Evolutionary conservation across 2,113 vertebrate species (phyloP).

Genomic region (Sebastes schlegelii): DNA sequence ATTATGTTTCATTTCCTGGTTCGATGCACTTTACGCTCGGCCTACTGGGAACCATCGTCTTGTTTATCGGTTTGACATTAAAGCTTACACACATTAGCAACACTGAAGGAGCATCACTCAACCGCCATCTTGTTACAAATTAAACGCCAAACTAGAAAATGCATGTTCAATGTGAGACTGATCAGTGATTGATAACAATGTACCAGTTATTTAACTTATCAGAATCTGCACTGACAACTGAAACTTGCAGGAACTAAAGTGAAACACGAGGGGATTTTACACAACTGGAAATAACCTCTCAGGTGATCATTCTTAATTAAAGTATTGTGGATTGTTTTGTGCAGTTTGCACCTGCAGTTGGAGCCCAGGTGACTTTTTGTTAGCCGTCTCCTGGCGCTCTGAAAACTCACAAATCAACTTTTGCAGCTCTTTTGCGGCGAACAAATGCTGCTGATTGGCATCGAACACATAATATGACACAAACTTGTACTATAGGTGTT

Average conservation of each 20-base stretch:
- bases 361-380: conserved; percentile 33
- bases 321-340: conserved; percentile 11
- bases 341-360: conserved; percentile 32
- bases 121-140: not conserved
- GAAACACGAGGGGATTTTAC: conserved; percentile 52
- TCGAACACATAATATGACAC: not conserved
- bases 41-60: conserved; percentile 21
- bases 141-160: not conserved
- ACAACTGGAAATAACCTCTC: conserved; percentile 41
- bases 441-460: not conserved
- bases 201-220: not conserved
- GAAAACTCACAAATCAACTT: conserved; percentile 22
- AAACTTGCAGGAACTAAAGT: conserved; percentile 29
- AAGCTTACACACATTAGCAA: not conserved
- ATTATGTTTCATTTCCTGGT: conserved; percentile 33
- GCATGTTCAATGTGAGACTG: not conserved
- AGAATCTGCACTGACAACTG: conserved; percentile 11
- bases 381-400: conserved; percentile 26
- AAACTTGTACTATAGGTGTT: conserved; percentile 6
- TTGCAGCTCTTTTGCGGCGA: not conserved
- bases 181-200: not conserved
- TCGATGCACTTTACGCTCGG: not conserved
- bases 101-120: not conserved
- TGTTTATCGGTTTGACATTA: not conserved
- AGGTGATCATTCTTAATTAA: conserved; percentile 15